Conservation (phyloP, 1,140 invertebrate species). For the Harlomillsia oculata region DNA sequence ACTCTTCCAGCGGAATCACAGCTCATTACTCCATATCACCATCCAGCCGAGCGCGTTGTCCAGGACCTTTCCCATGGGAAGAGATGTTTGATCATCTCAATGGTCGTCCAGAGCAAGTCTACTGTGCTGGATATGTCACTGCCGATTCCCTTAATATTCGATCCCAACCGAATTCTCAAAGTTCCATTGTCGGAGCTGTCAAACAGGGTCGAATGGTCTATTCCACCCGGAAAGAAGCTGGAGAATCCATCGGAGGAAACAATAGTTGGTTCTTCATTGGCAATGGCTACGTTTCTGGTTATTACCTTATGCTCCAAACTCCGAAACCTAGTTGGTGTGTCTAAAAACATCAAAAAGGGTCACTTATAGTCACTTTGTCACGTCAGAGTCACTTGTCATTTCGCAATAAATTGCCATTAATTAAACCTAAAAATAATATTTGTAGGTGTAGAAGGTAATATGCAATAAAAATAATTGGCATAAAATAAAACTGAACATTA, state of each 20-base stretch:
- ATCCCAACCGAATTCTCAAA: neutral
- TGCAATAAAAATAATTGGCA: no score
- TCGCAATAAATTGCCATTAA: no score
- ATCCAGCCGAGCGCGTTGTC: conserved; percentile 16
- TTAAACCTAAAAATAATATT: no score
- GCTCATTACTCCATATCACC: conserved; percentile 29
- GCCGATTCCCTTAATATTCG: conserved; percentile 11
- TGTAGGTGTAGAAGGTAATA: no score
- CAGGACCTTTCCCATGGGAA: conserved; percentile 29
- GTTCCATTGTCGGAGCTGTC: conserved; percentile 7
- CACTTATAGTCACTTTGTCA: no score
- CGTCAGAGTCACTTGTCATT: no score
- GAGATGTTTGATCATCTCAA: conserved; percentile 12
- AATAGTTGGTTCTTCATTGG: conserved; percentile 9
- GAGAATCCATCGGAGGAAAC: conserved; percentile 17
- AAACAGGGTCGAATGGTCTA: neutral
- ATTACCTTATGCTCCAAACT: conserved; percentile 6
- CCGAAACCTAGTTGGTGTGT: conserved; percentile 10
- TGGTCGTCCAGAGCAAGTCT: neutral
- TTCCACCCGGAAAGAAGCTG: neutral
- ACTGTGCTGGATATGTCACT: conserved; percentile 22
- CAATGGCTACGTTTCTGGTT: conserved; percentile 20
- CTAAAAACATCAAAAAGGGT: no score
- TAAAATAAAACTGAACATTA: no score
- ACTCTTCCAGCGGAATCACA: conserved; percentile 24